Evolutionary conservation across 2,888 invertebrate species (phyloP).

Genomic region (Leucania comma): DNA sequence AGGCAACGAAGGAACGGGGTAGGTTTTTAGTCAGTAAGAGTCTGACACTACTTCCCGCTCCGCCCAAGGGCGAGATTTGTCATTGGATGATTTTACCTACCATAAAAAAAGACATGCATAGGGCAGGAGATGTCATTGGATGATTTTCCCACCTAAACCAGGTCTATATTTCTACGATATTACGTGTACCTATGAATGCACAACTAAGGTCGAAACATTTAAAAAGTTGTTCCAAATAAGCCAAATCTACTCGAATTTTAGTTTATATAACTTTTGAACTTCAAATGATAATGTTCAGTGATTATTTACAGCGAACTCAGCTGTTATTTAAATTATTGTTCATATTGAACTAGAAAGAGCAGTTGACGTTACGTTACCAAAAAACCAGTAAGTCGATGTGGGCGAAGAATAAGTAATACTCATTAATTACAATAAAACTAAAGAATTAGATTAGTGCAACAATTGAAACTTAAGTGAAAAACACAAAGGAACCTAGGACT

Average conservation of each 20-base stretch:
- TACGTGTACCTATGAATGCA: neutral
- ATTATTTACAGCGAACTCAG: neutral
- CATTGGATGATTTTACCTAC: too few relatives aligned
- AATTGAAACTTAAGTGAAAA: neutral
- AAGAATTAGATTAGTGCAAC: neutral
- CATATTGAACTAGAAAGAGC: neutral
- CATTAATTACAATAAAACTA: neutral
- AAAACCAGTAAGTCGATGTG: neutral
- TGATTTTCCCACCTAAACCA: too few relatives aligned
- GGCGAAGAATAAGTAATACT: too few relatives aligned
- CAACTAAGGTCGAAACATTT: neutral
- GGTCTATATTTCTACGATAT: neutral
- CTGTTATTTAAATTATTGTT: neutral
- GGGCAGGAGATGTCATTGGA: too few relatives aligned
- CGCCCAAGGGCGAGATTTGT: too few relatives aligned
- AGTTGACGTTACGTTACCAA: neutral
- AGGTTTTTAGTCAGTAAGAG: too few relatives aligned
- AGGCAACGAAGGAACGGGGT: too few relatives aligned
- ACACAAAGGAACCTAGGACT: neutral
- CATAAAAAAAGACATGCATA: too few relatives aligned
- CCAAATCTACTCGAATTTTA: constrained; percentile 9
- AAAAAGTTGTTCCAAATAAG: too few relatives aligned
- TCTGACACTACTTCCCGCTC: too few relatives aligned
- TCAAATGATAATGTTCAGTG: constrained; percentile 14
- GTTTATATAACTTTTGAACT: constrained; percentile 29